These are phyloP conservation scores for Thyatira batis DNA, from an alignment of 2,888 invertebrate genomes.

Conservation along the genomic window DNA sequence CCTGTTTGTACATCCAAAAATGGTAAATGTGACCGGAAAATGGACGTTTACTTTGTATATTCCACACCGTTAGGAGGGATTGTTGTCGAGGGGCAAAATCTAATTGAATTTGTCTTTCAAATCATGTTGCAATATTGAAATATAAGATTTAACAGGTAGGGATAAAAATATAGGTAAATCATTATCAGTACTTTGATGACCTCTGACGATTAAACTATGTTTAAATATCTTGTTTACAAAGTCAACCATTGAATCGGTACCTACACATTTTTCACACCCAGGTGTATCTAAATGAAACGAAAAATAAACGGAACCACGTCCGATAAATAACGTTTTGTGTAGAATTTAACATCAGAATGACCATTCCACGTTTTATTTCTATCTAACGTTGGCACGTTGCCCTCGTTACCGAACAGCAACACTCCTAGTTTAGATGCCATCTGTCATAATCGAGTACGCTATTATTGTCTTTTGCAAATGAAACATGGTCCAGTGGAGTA, in stretches of 20 bases:
- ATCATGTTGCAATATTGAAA: no score
- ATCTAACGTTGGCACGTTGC: conserved; percentile 4
- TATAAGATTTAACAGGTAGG: no score
- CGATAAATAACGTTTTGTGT: background rate
- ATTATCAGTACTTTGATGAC: no score
- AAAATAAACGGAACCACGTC: background rate
- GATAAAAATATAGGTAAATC: no score
- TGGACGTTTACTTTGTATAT: background rate
- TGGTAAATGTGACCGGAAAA: background rate
- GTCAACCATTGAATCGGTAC: background rate
- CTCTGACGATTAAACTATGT: no score
- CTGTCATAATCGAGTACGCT: background rate
- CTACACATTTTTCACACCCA: background rate
- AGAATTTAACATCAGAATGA: background rate
- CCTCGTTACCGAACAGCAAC: background rate
- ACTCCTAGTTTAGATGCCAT: background rate
- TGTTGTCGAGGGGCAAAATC: no score
- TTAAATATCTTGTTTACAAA: background rate
- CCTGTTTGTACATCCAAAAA: background rate
- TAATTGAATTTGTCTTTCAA: no score
- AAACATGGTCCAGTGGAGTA: background rate
- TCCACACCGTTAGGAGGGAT: background rate
- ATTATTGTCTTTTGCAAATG: conserved; percentile 1
- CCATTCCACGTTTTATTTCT: conserved; percentile 2
- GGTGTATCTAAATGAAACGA: background rate